Conservation (phyloP, 2,797 vertebrate genomes). For the Lepidocolaptes lacrymiger region DNA sequence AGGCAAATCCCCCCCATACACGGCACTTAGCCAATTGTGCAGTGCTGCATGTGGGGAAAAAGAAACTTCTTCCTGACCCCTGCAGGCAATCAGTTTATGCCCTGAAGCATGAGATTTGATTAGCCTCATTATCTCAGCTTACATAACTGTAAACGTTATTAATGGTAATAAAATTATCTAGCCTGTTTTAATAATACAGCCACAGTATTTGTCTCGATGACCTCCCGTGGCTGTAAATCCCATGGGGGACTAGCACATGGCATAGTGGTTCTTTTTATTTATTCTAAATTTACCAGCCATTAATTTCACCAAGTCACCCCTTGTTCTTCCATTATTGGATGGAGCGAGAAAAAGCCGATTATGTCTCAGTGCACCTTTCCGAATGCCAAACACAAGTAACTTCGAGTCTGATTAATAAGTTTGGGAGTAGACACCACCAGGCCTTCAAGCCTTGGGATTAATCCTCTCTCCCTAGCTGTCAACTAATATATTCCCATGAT, state of each 20-base stretch:
- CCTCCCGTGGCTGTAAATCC: constrained; percentile 51
- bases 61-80: constrained; percentile 66
- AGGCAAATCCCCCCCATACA: not conserved
- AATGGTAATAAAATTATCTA: constrained; percentile 79
- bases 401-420: not conserved
- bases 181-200: constrained; percentile 71
- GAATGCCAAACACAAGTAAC: not conserved
- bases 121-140: constrained; percentile 77
- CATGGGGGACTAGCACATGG: not conserved
- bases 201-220: constrained; percentile 70
- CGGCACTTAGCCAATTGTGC: not conserved
- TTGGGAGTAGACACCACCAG: not conserved
- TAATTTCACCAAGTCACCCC: constrained; percentile 31
- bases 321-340: constrained; percentile 10
- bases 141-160: constrained; percentile 77
- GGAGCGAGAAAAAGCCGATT: not conserved
- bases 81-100: constrained; percentile 60
- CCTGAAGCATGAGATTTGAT: constrained; percentile 47
- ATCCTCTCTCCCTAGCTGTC: not conserved
- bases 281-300: constrained; percentile 51
- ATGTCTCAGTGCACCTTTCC: not conserved
- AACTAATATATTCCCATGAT: not conserved
- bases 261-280: constrained; percentile 44
- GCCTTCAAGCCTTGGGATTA: not conserved
- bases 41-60: constrained; percentile 8